Conservation (phyloP, 2,888 invertebrate genomes). For the Listrodromus nycthemerus region DNA sequence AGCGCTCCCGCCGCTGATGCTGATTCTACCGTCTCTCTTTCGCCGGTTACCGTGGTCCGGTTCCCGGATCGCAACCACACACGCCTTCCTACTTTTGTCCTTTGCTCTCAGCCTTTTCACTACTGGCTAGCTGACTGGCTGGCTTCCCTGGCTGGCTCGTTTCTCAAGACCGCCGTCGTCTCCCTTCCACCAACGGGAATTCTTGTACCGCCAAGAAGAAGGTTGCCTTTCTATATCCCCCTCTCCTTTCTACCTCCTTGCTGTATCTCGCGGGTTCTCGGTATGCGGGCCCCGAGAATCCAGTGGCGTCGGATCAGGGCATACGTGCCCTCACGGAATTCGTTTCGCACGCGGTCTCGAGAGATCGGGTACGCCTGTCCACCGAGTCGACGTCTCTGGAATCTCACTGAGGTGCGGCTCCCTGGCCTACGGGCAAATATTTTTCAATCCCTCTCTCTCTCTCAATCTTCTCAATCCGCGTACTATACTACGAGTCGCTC, state of each 20-base stretch:
- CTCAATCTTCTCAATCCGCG: conserved; percentile 50
- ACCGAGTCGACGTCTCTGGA: conserved; percentile 76
- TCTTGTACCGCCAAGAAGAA: conserved; percentile 52
- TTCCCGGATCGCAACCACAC: conserved; percentile 31
- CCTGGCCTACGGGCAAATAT: conserved; percentile 63
- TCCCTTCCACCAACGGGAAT: conserved; percentile 57
- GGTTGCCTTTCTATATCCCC: conserved; percentile 64
- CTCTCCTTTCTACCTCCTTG: conserved; percentile 50
- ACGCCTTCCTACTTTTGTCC: conserved; percentile 48
- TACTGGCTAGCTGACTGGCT: conserved; percentile 31
- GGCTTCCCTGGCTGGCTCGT: conserved; percentile 61
- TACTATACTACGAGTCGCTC: background rate
- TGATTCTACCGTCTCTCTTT: background rate
- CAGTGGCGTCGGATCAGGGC: conserved; percentile 72
- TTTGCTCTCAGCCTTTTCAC: conserved; percentile 49
- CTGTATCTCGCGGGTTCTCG: conserved; percentile 65
- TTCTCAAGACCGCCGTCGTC: conserved; percentile 54
- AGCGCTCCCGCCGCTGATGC: background rate
- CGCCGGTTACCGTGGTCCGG: conserved; percentile 8
- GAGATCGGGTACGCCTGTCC: conserved; percentile 7
- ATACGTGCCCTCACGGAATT: conserved; percentile 61
- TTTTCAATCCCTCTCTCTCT: conserved; percentile 61
- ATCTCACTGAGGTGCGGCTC: conserved; percentile 78
- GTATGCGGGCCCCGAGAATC: conserved; percentile 68
- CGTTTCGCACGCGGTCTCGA: conserved; percentile 50